Evolutionary conservation across 1,140 invertebrate genomes (phyloP).

Genomic region (Ceratina australensis): DNA sequence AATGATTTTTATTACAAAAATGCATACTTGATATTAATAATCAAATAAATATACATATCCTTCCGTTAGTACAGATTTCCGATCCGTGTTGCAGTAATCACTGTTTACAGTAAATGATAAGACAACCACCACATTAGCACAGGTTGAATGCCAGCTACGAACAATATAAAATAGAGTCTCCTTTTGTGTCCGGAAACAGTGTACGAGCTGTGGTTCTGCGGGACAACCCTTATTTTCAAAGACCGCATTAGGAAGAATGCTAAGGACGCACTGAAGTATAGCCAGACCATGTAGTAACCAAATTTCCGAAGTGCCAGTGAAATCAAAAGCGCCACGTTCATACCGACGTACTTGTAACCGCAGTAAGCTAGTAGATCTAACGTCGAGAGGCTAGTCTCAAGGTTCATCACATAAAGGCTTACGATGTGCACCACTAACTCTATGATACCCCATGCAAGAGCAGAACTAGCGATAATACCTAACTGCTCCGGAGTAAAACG

Average conservation of each 20-base stretch:
- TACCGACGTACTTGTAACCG: conserved; percentile 98
- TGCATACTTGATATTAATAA: conserved; percentile 57
- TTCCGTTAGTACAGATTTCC: conserved; percentile 5
- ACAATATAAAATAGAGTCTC: conserved; percentile 94
- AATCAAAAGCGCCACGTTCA: conserved; percentile 89
- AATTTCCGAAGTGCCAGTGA: conserved; percentile 87
- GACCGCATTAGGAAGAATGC: conserved; percentile 96
- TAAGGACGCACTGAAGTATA: conserved; percentile 91
- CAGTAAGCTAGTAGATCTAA: conserved; percentile 95
- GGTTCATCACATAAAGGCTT: conserved; percentile 94
- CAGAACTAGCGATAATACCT: conserved; percentile 95
- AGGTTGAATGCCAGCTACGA: conserved; percentile 92
- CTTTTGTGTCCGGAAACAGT: conserved; percentile 87
- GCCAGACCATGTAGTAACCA: conserved; percentile 90
- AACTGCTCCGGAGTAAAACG: conserved; percentile 96
- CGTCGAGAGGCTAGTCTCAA: conserved; percentile 91
- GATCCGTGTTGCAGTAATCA: neutral
- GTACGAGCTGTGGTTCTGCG: conserved; percentile 80
- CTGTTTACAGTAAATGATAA: conserved; percentile 83
- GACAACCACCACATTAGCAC: conserved; percentile 98
- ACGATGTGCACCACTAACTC: conserved; percentile 93
- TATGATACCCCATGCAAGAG: conserved; percentile 94
- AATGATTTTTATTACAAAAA: no score
- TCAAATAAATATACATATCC: conserved; percentile 57
- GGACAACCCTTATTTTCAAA: conserved; percentile 91